Evolutionary conservation across 1,140 invertebrate genomes (phyloP).

Genomic region (Danaus plexippus): DNA sequence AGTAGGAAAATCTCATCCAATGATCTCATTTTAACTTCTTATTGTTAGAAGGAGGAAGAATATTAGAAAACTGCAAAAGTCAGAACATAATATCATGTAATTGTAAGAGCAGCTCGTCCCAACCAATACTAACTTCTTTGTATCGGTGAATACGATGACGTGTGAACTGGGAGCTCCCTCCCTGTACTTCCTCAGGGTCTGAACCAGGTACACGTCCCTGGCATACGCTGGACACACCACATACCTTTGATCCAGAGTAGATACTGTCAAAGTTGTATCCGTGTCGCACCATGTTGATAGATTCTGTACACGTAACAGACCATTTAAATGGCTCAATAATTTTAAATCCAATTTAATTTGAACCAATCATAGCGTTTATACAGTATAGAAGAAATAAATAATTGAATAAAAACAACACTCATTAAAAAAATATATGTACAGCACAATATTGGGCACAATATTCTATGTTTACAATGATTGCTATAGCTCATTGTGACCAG

Average conservation of each 20-base stretch:
- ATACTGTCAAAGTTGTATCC: conserved; percentile 83
- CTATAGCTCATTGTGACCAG: no score
- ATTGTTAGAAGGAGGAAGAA: neutral
- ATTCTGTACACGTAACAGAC: conserved; percentile 21
- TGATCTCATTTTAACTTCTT: no score
- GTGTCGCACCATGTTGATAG: conserved; percentile 78
- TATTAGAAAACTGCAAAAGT: conserved; percentile 4
- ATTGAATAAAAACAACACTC: no score
- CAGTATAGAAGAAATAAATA: no score
- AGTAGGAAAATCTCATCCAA: no score
- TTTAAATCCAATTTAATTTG: no score
- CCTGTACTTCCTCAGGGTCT: conserved; percentile 86
- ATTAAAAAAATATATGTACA: no score
- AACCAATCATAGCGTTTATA: no score
- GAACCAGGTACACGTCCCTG: conserved; percentile 94
- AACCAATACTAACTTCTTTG: conserved; percentile 84
- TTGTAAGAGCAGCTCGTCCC: no score
- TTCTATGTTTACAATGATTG: no score
- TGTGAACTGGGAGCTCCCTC: conserved; percentile 81
- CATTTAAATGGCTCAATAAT: no score
- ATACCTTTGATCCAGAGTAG: conserved; percentile 90
- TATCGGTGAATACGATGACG: conserved; percentile 94
- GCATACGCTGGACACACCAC: conserved; percentile 91
- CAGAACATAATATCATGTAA: neutral
- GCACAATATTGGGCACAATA: no score